These are phyloP conservation scores for Heterodera carotae DNA, from an alignment of 1,140 invertebrate species.

Conservation along the genomic window DNA sequence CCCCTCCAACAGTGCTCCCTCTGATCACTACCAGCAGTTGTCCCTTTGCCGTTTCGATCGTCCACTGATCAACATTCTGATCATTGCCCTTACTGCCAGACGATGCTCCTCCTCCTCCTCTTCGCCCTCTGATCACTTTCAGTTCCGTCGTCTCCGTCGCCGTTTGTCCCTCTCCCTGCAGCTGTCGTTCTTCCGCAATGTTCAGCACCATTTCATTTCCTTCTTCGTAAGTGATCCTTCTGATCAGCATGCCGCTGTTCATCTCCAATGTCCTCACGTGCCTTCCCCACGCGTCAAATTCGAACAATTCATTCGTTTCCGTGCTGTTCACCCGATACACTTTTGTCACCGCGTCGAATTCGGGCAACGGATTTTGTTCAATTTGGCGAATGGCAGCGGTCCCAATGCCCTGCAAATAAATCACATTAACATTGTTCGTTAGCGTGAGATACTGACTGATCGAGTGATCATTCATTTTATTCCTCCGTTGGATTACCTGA, in stretches of 20 bases:
- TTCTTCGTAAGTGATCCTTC: background rate
- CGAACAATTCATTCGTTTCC: background rate
- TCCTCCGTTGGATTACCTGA: background rate
- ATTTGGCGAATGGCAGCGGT: background rate
- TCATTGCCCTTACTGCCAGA: no score
- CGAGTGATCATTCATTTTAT: no score
- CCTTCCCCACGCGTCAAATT: constrained; percentile 7
- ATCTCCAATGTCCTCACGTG: background rate
- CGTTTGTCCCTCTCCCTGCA: background rate
- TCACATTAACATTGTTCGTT: background rate
- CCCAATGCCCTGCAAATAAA: background rate
- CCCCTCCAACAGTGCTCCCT: background rate
- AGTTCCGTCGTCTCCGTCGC: background rate
- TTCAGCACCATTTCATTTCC: background rate
- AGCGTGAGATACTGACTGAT: background rate
- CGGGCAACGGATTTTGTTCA: background rate
- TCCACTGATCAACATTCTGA: background rate
- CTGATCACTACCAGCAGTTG: background rate
- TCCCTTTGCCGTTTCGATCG: background rate
- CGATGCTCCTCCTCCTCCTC: background rate
- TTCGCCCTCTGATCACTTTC: background rate
- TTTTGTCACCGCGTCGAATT: background rate
- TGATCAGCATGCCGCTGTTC: background rate
- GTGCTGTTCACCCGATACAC: constrained; percentile 10
- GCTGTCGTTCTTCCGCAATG: background rate